Evolutionary conservation across 2,888 invertebrate species (phyloP).

Genomic region (Aproaerema taeniolella): DNA sequence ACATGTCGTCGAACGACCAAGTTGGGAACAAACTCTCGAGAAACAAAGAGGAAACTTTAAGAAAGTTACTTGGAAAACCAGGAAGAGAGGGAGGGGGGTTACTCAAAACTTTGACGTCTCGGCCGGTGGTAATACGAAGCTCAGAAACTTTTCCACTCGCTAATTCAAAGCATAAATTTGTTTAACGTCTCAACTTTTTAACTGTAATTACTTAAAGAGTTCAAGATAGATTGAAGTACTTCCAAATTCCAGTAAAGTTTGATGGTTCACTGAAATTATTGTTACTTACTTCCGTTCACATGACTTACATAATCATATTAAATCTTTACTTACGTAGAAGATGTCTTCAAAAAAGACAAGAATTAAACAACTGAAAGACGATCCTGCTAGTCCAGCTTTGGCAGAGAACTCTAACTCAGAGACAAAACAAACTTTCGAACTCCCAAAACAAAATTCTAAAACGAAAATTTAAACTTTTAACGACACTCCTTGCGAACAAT

Average conservation of each 20-base stretch:
- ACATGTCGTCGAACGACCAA: conserved; percentile 54
- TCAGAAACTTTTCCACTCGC: conserved; percentile 58
- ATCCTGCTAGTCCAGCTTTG: background rate
- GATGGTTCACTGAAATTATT: conserved; percentile 44
- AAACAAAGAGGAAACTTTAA: conserved; percentile 64
- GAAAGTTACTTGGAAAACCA: conserved; percentile 54
- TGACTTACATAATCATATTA: no score
- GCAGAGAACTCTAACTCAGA: background rate
- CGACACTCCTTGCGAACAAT: conserved; percentile 23
- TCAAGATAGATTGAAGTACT: conserved; percentile 58
- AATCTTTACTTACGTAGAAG: no score
- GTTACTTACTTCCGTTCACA: conserved; percentile 1
- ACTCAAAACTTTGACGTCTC: conserved; percentile 65
- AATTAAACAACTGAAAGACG: no score
- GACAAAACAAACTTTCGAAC: background rate
- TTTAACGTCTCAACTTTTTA: conserved; percentile 76
- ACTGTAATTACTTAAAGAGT: conserved; percentile 72
- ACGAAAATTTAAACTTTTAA: conserved; percentile 9
- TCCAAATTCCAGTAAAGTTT: conserved; percentile 45
- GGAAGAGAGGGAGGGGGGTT: conserved; percentile 44
- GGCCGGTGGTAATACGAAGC: conserved; percentile 58
- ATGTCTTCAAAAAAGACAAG: no score
- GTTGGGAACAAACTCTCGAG: conserved; percentile 49
- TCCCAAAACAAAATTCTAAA: conserved; percentile 7
- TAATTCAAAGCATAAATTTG: conserved; percentile 76